Conservation (phyloP, 2,797 vertebrate species). For the Triplophysa bombifrons region DNA sequence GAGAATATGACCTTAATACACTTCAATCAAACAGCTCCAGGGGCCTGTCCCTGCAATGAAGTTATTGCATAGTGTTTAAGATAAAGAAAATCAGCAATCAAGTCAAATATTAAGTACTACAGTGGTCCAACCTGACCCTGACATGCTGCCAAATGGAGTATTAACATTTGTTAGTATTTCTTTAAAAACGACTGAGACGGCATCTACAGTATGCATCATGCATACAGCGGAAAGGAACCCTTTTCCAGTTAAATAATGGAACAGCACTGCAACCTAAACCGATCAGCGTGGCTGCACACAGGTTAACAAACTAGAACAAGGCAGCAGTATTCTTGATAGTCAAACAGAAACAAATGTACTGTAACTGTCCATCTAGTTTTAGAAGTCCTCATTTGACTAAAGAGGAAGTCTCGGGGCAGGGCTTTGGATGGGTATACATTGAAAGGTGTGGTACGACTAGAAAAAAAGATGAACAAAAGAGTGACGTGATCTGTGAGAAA, state of each 20-base stretch:
- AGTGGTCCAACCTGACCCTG: conserved; percentile 1
- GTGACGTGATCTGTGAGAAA: not conserved
- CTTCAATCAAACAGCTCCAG: not conserved
- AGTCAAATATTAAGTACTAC: not conserved
- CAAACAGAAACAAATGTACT: not conserved
- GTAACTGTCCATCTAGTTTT: not conserved
- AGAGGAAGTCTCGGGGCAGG: not conserved
- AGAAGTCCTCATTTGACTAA: not conserved
- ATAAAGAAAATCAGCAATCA: not conserved
- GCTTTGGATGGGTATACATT: not conserved
- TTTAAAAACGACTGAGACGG: conserved; percentile 40
- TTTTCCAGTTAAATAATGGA: conserved; percentile 86
- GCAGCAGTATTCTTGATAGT: not conserved
- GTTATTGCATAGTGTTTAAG: not conserved
- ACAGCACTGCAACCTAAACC: conserved; percentile 80
- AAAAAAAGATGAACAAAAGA: not conserved
- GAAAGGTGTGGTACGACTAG: not conserved
- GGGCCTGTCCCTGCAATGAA: not conserved
- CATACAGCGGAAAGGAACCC: conserved; percentile 73
- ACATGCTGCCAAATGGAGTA: not conserved
- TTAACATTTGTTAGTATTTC: conserved; percentile 21
- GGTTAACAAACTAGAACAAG: conserved; percentile 50
- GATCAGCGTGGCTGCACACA: conserved; percentile 74
- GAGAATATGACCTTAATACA: not conserved
- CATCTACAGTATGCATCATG: conserved; percentile 61